A percentile compares a stretch with the other conserved stretches of the same genome.
phyloP scores from a whole-genome alignment of 1,140 invertebrate species.

The Penaeus indicus region DNA sequence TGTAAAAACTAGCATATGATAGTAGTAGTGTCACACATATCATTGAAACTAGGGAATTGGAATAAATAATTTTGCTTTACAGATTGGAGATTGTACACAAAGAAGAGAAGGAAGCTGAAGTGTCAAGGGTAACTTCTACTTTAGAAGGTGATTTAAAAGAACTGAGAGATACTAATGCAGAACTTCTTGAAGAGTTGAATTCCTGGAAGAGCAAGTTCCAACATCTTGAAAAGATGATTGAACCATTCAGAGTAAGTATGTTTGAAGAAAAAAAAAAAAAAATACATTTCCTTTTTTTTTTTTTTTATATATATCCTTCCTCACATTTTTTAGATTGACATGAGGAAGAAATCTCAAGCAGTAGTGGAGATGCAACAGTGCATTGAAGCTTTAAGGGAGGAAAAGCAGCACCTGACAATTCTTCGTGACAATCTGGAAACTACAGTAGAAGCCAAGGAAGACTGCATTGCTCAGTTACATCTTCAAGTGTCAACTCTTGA shows the following conservation, averaged over 20 bases:
- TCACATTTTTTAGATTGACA: conserved; percentile 58
- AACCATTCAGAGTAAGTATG: conserved; percentile 67
- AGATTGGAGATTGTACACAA: not conserved
- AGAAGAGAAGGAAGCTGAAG: conserved; percentile 6
- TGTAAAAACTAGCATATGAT: too few species aligned
- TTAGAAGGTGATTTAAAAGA: not conserved
- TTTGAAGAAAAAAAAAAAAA: not conserved
- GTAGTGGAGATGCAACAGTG: conserved; percentile 64
- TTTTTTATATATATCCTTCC: too few species aligned
- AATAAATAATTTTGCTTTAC: not conserved
- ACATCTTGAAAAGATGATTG: conserved; percentile 66
- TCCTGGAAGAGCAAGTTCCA: conserved; percentile 61
- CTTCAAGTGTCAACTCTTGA: conserved; percentile 3
- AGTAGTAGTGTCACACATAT: too few species aligned
- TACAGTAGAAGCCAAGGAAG: conserved; percentile 21
- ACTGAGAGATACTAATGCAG: not conserved
- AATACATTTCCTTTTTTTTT: too few species aligned
- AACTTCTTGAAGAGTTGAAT: conserved; percentile 29
- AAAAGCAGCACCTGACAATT: conserved; percentile 49
- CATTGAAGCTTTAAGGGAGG: conserved; percentile 61
- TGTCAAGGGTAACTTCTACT: not conserved
- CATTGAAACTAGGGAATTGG: not conserved
- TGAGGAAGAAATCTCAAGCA: conserved; percentile 63
- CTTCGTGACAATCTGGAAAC: conserved; percentile 49
- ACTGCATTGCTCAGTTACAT: conserved; percentile 31